These are phyloP conservation scores for Megastigmus dorsalis DNA, from an alignment of 2,888 invertebrate species.

Conservation along the genomic window DNA sequence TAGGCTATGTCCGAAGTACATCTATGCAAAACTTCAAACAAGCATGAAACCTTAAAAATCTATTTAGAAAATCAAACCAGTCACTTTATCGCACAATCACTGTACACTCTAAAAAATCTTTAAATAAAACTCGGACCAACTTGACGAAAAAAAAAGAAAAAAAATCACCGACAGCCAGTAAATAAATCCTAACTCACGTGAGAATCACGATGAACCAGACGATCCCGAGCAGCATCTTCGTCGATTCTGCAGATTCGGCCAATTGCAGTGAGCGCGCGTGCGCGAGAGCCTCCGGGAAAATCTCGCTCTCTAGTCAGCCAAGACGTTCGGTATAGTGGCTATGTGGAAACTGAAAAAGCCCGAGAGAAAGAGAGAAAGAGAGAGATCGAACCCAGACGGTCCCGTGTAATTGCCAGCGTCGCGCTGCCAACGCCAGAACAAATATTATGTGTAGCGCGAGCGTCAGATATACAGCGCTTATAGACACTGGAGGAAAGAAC, in stretches of 20 bases:
- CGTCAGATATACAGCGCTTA: background rate
- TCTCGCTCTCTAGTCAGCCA: slow-evolving; percentile 10
- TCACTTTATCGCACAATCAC: too few species aligned
- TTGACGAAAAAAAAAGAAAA: background rate
- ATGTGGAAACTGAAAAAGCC: slow-evolving; percentile 17
- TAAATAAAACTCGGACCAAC: too few species aligned
- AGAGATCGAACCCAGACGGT: too few species aligned
- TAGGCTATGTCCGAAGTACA: too few species aligned
- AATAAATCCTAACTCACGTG: slow-evolving; percentile 11
- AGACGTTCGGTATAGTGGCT: background rate
- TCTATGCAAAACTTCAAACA: too few species aligned
- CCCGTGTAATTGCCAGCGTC: background rate
- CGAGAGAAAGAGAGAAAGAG: too few species aligned
- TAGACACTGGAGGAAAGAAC: background rate
- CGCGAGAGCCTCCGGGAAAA: slow-evolving; percentile 2
- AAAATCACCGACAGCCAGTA: background rate
- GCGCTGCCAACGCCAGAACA: slow-evolving; percentile 1
- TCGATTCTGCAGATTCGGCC: background rate
- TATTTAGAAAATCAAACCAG: too few species aligned
- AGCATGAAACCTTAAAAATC: too few species aligned
- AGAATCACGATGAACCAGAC: background rate
- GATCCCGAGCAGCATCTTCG: background rate
- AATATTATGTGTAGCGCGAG: background rate
- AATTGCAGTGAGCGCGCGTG: background rate
- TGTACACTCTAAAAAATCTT: too few species aligned